A percentile compares a stretch with the other conserved stretches of the same genome.
These are phyloP conservation scores for Drymonia ruficornis DNA, from an alignment of 2,888 invertebrate species.

Conservation along the genomic window DNA sequence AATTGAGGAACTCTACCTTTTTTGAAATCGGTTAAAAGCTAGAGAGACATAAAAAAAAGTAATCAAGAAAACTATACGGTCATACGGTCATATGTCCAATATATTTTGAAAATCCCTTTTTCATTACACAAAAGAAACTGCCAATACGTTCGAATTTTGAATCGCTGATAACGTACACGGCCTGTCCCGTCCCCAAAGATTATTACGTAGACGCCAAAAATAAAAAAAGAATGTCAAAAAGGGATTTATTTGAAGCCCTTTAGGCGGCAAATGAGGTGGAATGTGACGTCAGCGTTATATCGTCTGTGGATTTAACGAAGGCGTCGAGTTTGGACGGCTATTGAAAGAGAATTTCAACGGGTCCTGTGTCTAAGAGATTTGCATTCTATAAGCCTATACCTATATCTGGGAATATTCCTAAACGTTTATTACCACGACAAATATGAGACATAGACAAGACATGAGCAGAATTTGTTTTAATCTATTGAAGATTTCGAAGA, in stretches of 20 bases:
- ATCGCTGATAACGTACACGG: constrained; percentile 44
- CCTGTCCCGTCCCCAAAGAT: constrained; percentile 41
- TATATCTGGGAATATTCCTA: neutral
- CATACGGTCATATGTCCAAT: no score
- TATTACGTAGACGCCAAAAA: constrained; percentile 51
- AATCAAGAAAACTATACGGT: no score
- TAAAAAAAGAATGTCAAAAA: constrained; percentile 59
- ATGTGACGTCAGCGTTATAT: constrained; percentile 57
- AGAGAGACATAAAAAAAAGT: no score
- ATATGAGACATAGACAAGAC: no score
- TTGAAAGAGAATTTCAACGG: constrained; percentile 30
- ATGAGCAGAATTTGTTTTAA: no score
- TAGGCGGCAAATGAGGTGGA: constrained; percentile 64
- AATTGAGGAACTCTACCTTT: no score
- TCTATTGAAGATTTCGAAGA: no score
- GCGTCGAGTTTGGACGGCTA: constrained; percentile 36
- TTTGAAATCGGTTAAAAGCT: no score
- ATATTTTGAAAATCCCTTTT: neutral
- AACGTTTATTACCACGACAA: neutral
- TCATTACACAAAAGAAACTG: constrained; percentile 29
- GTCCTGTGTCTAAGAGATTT: constrained; percentile 23
- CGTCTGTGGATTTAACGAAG: constrained; percentile 43
- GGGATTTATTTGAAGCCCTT: constrained; percentile 62
- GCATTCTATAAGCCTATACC: neutral
- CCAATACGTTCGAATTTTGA: constrained; percentile 37